A percentile compares a stretch with the other conserved stretches of the same genome.
These are phyloP conservation scores for Drosophila silvestris DNA, from an alignment of 2,888 invertebrate species.

Conservation along the genomic window DNA sequence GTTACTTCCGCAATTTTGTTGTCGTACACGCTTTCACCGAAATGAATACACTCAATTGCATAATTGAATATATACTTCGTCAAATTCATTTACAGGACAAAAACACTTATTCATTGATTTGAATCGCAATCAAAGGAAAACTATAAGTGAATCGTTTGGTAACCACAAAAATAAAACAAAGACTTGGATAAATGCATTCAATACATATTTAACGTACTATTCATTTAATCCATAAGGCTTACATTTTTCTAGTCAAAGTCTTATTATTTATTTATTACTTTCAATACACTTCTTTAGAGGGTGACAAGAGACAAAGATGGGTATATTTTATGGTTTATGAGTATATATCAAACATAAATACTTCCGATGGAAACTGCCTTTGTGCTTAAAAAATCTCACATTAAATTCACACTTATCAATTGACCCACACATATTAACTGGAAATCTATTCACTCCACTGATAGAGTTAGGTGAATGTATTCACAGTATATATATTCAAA, in stretches of 20 bases:
- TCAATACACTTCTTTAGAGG: neutral
- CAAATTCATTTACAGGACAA: neutral
- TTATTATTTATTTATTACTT: neutral
- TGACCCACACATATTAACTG: neutral
- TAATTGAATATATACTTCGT: neutral
- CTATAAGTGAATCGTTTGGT: neutral
- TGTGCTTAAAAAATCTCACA: neutral
- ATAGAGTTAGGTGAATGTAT: neutral
- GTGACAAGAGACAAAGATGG: neutral
- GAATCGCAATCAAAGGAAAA: neutral
- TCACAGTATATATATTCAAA: neutral
- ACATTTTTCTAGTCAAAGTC: neutral
- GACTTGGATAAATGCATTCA: neutral
- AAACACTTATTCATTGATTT: neutral
- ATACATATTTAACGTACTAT: neutral
- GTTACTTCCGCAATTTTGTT: neutral
- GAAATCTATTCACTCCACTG: neutral
- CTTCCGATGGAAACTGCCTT: neutral
- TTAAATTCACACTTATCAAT: neutral
- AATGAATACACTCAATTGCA: conserved; percentile 1
- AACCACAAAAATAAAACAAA: neutral
- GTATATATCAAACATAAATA: neutral
- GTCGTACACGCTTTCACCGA: neutral
- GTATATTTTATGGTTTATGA: neutral
- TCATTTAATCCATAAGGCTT: neutral